These are phyloP conservation scores for Ariopsis seemanni DNA, from an alignment of 2,113 vertebrate genomes.

Conservation along the genomic window DNA sequence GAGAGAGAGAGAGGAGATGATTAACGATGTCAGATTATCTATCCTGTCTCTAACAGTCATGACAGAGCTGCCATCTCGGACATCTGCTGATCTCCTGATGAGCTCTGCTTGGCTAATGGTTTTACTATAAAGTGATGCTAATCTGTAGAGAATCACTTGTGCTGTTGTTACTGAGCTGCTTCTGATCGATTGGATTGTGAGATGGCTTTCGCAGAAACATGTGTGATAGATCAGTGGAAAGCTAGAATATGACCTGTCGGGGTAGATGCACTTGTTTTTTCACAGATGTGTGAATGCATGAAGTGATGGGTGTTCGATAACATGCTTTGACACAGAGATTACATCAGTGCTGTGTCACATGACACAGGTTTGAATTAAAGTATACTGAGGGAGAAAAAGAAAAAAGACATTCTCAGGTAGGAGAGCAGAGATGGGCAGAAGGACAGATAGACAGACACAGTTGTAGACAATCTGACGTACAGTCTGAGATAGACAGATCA, in stretches of 20 bases:
- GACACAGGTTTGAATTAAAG: no score
- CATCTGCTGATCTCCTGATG: slow-evolving; percentile 17
- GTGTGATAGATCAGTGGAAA: not conserved
- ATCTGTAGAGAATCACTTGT: slow-evolving; percentile 28
- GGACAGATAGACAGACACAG: no score
- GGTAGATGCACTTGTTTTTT: not conserved
- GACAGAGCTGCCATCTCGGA: not conserved
- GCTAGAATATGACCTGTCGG: not conserved
- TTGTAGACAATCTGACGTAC: no score
- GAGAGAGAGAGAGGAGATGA: no score
- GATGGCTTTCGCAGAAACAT: not conserved
- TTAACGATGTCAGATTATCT: no score
- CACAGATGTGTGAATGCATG: not conserved
- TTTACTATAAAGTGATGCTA: slow-evolving; percentile 32
- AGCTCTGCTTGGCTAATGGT: slow-evolving; percentile 11
- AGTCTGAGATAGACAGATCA: no score
- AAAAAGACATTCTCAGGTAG: no score
- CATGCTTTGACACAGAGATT: not conserved
- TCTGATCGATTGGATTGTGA: not conserved
- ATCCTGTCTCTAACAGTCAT: no score
- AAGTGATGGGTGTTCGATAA: slow-evolving; percentile 12
- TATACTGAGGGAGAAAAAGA: no score
- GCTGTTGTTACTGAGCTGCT: slow-evolving; percentile 6
- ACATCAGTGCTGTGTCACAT: not conserved
- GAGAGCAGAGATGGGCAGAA: no score